phyloP scores from a whole-genome alignment of 1,140 invertebrate species.

The Musca vetustissima region DNA sequence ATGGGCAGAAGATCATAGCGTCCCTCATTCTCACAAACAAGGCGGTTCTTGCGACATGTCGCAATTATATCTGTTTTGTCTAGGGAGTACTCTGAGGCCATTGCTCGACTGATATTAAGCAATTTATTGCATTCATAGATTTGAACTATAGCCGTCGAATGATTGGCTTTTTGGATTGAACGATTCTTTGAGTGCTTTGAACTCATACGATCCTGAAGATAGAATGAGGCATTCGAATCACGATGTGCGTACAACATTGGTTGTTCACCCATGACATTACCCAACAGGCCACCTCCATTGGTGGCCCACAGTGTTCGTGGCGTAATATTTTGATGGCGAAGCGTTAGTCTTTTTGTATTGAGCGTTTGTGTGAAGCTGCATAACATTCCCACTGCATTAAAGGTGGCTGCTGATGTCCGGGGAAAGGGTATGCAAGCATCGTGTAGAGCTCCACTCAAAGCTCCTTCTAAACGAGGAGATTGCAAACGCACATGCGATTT shows the following conservation, averaged over 20 bases:
- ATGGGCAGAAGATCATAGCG: constrained; percentile 82
- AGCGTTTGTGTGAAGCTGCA: constrained; percentile 84
- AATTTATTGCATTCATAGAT: constrained; percentile 79
- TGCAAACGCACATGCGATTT: constrained; percentile 53
- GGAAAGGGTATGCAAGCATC: constrained; percentile 92
- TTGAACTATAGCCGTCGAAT: constrained; percentile 64
- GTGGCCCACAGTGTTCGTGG: constrained; percentile 72
- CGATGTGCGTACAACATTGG: constrained; percentile 58
- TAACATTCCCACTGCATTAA: constrained; percentile 81
- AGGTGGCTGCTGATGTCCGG: constrained; percentile 88
- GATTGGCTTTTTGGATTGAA: constrained; percentile 25
- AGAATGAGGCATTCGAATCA: constrained; percentile 70
- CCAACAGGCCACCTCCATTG: constrained; percentile 54
- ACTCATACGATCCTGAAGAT: constrained; percentile 77
- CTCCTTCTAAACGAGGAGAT: constrained; percentile 50
- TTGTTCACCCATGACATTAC: constrained; percentile 61
- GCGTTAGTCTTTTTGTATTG: constrained; percentile 66
- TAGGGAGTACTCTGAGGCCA: constrained; percentile 83
- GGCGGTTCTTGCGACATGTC: constrained; percentile 77
- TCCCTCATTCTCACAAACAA: constrained; percentile 70
- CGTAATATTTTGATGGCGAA: constrained; percentile 46
- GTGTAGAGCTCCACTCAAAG: constrained; percentile 59
- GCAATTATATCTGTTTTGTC: constrained; percentile 61
- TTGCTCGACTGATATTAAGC: constrained; percentile 74
- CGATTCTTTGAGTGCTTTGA: constrained; percentile 43